These are phyloP conservation scores for Diarsia brunnea DNA, from an alignment of 2,888 invertebrate species.

Conservation along the genomic window DNA sequence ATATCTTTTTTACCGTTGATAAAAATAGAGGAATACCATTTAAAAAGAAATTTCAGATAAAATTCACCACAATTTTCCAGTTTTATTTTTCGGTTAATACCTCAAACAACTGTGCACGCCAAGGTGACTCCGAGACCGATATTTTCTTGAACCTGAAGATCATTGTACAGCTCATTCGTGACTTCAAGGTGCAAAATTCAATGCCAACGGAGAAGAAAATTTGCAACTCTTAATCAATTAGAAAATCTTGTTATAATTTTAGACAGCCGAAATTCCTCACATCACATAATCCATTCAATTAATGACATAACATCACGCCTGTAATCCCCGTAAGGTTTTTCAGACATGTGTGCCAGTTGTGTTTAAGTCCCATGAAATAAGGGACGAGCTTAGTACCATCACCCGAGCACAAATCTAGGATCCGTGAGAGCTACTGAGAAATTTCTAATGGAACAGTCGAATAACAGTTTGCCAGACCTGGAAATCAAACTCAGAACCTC, in stretches of 20 bases:
- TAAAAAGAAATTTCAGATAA: not conserved
- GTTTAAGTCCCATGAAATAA: no score
- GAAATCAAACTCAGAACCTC: no score
- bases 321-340: no score
- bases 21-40: not conserved
- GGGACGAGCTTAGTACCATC: no score
- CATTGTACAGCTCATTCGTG: not conserved
- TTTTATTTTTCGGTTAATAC: not conserved
- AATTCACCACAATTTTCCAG: not conserved
- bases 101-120: not conserved
- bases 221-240: not conserved
- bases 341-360: no score
- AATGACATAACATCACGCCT: no score
- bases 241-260: not conserved
- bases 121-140: not conserved
- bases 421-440: no score
- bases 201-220: not conserved
- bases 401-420: no score
- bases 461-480: no score
- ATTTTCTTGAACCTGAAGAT: not conserved
- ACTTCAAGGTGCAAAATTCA: not conserved
- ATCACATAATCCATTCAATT: not conserved
- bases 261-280: not conserved
- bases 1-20: not conserved
- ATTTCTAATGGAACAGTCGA: no score